phyloP scores from a whole-genome alignment of 2,888 invertebrate genomes.

The Sipha maydis region DNA sequence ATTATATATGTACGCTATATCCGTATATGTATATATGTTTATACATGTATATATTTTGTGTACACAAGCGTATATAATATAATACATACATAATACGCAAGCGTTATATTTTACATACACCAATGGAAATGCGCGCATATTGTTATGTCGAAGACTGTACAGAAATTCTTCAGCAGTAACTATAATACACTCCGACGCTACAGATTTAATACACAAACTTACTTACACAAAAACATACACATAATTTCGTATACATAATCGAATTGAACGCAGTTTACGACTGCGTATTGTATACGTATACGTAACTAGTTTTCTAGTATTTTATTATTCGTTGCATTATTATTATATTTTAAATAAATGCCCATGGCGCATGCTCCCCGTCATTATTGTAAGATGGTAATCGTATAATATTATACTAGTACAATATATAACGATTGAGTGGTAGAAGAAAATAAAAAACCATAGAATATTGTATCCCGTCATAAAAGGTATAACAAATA shows the following conservation, averaged over 20 bases:
- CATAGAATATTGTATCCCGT: neutral
- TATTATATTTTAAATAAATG: neutral
- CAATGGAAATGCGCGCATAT: neutral
- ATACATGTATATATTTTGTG: neutral
- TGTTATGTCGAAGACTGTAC: neutral
- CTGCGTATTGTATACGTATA: neutral
- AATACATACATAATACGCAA: neutral
- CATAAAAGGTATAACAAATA: constrained; percentile 13
- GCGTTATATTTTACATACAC: neutral
- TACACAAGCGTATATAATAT: neutral
- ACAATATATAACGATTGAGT: constrained; percentile 7
- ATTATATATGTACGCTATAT: neutral
- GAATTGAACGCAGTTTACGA: constrained; percentile 47
- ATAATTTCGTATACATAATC: neutral
- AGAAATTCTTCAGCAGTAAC: neutral
- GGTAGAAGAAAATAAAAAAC: neutral
- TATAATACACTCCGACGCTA: neutral
- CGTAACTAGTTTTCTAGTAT: constrained; percentile 40
- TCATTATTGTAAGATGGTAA: neutral
- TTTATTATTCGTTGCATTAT: constrained; percentile 31
- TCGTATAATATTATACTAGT: neutral
- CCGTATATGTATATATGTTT: neutral
- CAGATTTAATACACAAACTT: constrained; percentile 29
- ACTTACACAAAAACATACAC: neutral
- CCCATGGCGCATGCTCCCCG: constrained; percentile 2